Conservation (phyloP, 2,888 invertebrate species). For the Eretmocerus hayati region DNA sequence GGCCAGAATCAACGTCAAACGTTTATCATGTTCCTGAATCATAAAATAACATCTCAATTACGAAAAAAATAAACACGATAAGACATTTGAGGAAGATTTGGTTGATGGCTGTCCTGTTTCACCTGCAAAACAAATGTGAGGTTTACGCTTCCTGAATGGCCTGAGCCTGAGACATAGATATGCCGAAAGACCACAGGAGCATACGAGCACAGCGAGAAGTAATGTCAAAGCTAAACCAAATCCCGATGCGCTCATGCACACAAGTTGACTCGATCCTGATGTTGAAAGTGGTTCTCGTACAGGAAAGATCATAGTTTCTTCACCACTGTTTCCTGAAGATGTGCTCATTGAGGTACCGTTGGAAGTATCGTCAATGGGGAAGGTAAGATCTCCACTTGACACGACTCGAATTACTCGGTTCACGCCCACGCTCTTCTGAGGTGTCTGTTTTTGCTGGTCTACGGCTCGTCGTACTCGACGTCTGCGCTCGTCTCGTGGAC, state of each 20-base stretch:
- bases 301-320: constrained; percentile 63
- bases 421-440: constrained; percentile 79
- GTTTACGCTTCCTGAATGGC: constrained; percentile 51
- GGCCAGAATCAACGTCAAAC: too few relatives aligned
- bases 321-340: constrained; percentile 50
- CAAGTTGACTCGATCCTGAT: constrained; percentile 46
- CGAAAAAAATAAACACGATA: neutral
- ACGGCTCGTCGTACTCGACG: constrained; percentile 53
- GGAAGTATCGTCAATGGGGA: constrained; percentile 65
- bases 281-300: constrained; percentile 49
- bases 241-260: constrained; percentile 92
- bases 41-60: neutral
- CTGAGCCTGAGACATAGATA: constrained; percentile 76
- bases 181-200: constrained; percentile 80
- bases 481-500: constrained; percentile 67
- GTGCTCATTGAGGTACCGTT: constrained; percentile 35
- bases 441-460: constrained; percentile 49
- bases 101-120: too few relatives aligned
- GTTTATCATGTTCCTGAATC: too few relatives aligned
- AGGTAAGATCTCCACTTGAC: constrained; percentile 83
- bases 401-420: constrained; percentile 86
- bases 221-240: constrained; percentile 81
- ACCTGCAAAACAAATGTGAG: neutral
- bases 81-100: too few relatives aligned
- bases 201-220: constrained; percentile 71